Evolutionary conservation across 2,888 invertebrate genomes (phyloP).

Genomic region (Leucozona laternaria): DNA sequence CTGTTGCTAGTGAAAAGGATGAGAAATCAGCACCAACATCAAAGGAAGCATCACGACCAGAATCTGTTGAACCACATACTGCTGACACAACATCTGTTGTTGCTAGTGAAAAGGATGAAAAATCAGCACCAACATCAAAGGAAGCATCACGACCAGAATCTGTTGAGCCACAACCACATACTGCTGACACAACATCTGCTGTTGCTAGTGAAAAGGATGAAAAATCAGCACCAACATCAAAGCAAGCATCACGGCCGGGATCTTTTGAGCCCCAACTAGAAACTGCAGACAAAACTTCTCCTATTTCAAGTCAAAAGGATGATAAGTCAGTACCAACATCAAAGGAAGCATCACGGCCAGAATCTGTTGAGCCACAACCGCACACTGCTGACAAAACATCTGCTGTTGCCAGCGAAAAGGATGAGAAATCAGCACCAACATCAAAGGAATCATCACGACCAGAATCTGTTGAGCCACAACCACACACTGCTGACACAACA

Average conservation of each 20-base stretch:
- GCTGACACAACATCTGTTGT: conserved; percentile 19
- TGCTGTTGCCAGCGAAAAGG: not conserved
- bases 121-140: conserved; percentile 66
- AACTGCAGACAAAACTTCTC: conserved; percentile 74
- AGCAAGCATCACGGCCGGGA: conserved; percentile 78
- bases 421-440: not conserved
- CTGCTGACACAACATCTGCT: not conserved
- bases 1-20: conserved; percentile 2
- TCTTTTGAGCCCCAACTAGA: conserved; percentile 78
- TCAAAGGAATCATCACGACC: conserved; percentile 61
- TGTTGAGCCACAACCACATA: not conserved
- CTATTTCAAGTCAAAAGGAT: conserved; percentile 50
- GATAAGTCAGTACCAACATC: conserved; percentile 60
- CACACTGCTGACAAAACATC: conserved; percentile 65
- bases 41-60: conserved; percentile 79
- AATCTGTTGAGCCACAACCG: conserved; percentile 54
- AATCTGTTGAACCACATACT: conserved; percentile 51
- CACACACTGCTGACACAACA: not conserved
- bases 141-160: conserved; percentile 65
- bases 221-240: conserved; percentile 43
- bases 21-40: not conserved
- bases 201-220: not conserved
- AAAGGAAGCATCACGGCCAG: conserved; percentile 73
- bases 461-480: conserved; percentile 69
- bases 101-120: conserved; percentile 42